Evolutionary conservation across 2,888 invertebrate species (phyloP).

Genomic region (Euplagia quadripunctaria): DNA sequence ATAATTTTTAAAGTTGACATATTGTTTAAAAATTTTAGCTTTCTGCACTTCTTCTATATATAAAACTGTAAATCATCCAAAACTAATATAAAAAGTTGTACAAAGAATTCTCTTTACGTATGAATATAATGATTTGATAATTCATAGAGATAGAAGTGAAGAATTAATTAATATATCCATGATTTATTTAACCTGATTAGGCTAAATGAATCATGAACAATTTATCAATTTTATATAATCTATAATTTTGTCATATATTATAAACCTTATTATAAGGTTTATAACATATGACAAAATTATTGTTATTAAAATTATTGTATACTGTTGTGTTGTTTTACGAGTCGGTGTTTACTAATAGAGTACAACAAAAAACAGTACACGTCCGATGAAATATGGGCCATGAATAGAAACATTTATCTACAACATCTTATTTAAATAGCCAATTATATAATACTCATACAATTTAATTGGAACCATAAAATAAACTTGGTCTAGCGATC

Average conservation of each 20-base stretch:
- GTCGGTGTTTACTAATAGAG: background rate
- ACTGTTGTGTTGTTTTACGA: background rate
- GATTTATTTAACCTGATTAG: background rate
- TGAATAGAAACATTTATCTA: slow-evolving; percentile 15
- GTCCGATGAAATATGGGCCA: background rate
- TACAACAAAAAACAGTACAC: background rate
- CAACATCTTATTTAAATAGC: slow-evolving; percentile 3
- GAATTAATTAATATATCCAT: background rate
- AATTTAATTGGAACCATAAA: slow-evolving; percentile 17
- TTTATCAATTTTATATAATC: no score
- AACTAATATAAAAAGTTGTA: no score
- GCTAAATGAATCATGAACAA: no score
- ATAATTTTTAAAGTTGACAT: no score
- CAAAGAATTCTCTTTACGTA: no score
- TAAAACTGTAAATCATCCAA: no score
- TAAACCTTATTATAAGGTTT: no score
- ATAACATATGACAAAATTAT: no score
- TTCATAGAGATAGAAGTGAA: background rate
- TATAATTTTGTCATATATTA: no score
- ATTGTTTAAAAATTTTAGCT: no score
- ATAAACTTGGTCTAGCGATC: slow-evolving; percentile 8
- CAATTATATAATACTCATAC: slow-evolving; percentile 15
- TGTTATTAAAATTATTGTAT: no score
- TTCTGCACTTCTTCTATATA: no score
- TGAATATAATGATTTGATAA: background rate